Evolutionary conservation across 1,140 invertebrate genomes (phyloP).

Genomic region (Atta texana): DNA sequence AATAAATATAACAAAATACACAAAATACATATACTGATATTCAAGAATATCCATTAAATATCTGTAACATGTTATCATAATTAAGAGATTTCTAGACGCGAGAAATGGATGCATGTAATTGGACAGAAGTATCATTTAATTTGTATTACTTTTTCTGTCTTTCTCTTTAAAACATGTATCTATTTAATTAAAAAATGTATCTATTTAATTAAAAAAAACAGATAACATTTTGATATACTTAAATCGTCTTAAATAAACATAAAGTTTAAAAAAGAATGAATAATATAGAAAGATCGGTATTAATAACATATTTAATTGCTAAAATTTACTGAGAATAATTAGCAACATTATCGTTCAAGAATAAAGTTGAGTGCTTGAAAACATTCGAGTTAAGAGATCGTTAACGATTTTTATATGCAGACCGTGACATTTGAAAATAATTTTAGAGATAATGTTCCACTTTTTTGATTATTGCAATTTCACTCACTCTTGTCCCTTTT

Average conservation of each 20-base stretch:
- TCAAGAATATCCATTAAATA: not conserved
- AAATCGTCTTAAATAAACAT: not conserved
- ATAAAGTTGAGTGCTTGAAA: not conserved
- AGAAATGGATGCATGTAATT: not conserved
- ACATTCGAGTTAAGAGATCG: slow-evolving; percentile 17
- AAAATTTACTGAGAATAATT: slow-evolving; percentile 17
- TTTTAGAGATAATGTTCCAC: slow-evolving; percentile 16
- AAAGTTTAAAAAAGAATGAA: not conserved
- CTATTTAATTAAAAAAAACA: not conserved
- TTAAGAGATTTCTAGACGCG: not conserved
- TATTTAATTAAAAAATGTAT: not conserved
- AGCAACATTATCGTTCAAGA: not conserved
- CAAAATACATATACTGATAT: not conserved
- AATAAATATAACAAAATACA: not conserved
- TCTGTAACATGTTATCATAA: not conserved
- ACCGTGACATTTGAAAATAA: slow-evolving; percentile 46
- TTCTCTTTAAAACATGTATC: not conserved
- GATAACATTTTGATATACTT: not conserved
- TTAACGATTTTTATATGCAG: slow-evolving; percentile 43
- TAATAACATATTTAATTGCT: not conserved
- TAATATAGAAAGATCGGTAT: not conserved
- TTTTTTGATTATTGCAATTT: slow-evolving; percentile 9
- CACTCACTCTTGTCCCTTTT: slow-evolving; percentile 30
- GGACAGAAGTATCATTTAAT: not conserved
- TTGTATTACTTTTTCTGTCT: not conserved